Evolutionary conservation across 2,113 vertebrate genomes (phyloP), one percentile per base, ranked within the genome.

Genomic region (Leucopsar rothschildi): DNA sequence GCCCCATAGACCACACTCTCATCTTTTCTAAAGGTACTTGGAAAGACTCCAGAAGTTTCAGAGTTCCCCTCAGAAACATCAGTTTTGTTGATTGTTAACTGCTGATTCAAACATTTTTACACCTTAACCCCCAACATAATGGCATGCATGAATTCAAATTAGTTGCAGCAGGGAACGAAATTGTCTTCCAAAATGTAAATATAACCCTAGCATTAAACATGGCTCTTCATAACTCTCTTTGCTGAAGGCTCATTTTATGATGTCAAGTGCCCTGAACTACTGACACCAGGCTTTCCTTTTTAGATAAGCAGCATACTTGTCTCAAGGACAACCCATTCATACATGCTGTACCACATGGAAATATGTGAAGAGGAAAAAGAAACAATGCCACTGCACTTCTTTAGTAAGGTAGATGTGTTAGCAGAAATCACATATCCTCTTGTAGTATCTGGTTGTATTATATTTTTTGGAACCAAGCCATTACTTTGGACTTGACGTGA

Each of bases 311-410:
- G 82, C 73, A 87, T 2, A 15, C 84, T 92, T 80, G 42, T 92
- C 93, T 90, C 91, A 93, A 94, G 92, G 92, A 91, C 82, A 94
- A 86, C 15, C 78, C 87, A 91, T 92, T 96, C 66, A 89, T 85
- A 50, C 59, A 85, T 24, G 53, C 84, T 69, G 50, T 18, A 61
- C 44, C 2, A 2, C 73, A 82, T 90, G 82, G 84, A 95, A 93
- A 72, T 91, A 88, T 70, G 68, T 5, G 47, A 93, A 56, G 75
- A 95, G 86, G 94, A 95, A 94, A 82, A 78, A 92, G 55, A 90
- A 94, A 95, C 89, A 95, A 91, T 82, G 59, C 57, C 49, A 55
- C 50, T 69, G 24, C 55, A 65, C 68, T 91, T 86, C 89, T 95
- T 85, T 88, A 93, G 88, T 87, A 73, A 97, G 91, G 84, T 95